These are phyloP conservation scores for Prunella strophiata DNA, from an alignment of 2,797 vertebrate genomes.

Conservation along the genomic window DNA sequence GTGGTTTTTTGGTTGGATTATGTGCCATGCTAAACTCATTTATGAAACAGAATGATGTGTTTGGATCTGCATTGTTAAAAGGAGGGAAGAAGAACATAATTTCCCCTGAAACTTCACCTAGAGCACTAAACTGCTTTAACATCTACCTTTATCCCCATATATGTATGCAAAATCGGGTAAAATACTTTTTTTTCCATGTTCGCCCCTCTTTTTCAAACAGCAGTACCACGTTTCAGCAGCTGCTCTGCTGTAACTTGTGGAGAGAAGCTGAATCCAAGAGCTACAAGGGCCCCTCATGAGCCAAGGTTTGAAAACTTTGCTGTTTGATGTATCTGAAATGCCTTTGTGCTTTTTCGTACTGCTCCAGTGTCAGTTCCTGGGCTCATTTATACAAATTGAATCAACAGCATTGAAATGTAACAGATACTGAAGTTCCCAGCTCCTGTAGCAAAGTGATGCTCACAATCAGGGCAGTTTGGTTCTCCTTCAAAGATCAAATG, in stretches of 20 bases:
- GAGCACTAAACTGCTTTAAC: background rate
- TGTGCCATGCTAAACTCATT: conserved; percentile 58
- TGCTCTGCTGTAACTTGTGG: background rate
- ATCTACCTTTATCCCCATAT: background rate
- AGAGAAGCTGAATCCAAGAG: background rate
- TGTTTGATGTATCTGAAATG: background rate
- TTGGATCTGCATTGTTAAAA: conserved; percentile 23
- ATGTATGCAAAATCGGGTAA: background rate
- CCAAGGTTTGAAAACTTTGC: background rate
- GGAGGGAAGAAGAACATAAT: background rate
- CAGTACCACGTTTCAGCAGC: background rate
- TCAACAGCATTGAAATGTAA: background rate
- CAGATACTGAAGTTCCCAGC: background rate
- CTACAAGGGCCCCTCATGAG: background rate
- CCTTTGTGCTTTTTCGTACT: background rate
- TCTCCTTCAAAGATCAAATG: background rate
- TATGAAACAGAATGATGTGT: conserved; percentile 31
- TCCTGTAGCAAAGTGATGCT: background rate
- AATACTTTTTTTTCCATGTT: background rate
- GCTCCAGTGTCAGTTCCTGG: background rate
- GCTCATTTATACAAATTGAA: background rate
- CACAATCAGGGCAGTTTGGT: background rate
- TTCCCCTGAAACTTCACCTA: background rate
- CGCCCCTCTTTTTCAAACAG: background rate
- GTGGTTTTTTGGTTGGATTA: conserved; percentile 43